Conservation (phyloP, 2,888 invertebrate genomes). For the Electrophaes corylata region DNA sequence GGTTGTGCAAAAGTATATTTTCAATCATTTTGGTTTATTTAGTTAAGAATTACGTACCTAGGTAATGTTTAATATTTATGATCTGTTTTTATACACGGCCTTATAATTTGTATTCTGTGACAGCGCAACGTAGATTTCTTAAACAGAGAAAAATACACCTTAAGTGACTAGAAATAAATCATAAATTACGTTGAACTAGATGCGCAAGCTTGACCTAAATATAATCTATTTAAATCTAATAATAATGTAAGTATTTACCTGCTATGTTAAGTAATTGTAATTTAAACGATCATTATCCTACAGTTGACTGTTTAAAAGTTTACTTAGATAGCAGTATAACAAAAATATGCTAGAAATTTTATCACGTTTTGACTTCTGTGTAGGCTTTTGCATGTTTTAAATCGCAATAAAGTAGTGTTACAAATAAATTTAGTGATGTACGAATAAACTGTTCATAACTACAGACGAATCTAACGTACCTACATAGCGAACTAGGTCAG, state of each 20-base stretch:
- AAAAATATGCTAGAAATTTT: not conserved
- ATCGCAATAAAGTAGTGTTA: not conserved
- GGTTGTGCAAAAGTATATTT: conserved; percentile 16
- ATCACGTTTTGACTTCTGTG: not conserved
- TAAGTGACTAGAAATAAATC: not conserved
- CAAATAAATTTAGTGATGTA: not conserved
- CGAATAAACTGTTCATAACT: not conserved
- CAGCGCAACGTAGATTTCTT: too few relatives aligned
- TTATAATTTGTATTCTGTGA: too few relatives aligned
- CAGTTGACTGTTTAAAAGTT: not conserved
- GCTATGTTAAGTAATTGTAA: not conserved
- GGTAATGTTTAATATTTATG: not conserved
- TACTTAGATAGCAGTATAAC: not conserved
- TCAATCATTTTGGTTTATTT: not conserved
- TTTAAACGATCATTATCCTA: not conserved
- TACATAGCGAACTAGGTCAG: too few relatives aligned
- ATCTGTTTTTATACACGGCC: too few relatives aligned
- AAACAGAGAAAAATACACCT: too few relatives aligned
- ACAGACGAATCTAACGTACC: too few relatives aligned
- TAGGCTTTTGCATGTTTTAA: not conserved
- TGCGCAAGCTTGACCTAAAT: conserved; percentile 5
- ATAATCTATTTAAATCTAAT: not conserved
- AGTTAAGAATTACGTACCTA: not conserved
- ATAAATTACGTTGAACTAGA: not conserved
- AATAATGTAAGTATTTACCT: not conserved